These are phyloP conservation scores for Trachelus tabidus DNA, from an alignment of 2,888 invertebrate genomes.

Conservation along the genomic window DNA sequence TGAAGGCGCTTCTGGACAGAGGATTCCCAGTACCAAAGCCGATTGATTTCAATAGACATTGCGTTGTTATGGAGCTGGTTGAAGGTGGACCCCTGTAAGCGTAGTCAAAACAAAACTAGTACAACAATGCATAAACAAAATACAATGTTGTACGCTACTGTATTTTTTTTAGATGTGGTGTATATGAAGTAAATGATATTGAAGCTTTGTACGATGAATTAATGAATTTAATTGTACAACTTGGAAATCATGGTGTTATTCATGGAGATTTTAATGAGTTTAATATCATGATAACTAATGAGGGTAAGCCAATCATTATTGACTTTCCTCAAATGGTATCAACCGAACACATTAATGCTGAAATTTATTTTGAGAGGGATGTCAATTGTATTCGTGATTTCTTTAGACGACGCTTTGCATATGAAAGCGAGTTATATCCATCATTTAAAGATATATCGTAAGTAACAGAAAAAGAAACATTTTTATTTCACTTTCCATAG, in stretches of 20 bases:
- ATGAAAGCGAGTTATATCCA: conserved; percentile 86
- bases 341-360: conserved; percentile 90
- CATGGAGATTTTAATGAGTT: conserved; percentile 99
- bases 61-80: conserved; percentile 95
- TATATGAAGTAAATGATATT: conserved; percentile 75
- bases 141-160: not conserved
- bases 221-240: conserved; percentile 90
- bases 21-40: conserved; percentile 96
- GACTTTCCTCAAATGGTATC: conserved; percentile 99
- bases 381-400: conserved; percentile 92
- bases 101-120: not conserved
- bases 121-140: not conserved
- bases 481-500: not conserved
- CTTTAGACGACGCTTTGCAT: conserved; percentile 89
- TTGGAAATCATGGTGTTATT: conserved; percentile 96
- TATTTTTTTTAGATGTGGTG: conserved; percentile 67
- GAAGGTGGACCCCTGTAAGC: conserved; percentile 84
- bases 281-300: conserved; percentile 89
- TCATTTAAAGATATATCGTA: conserved; percentile 76
- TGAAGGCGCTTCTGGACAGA: conserved; percentile 91
- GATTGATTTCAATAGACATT: conserved; percentile 93
- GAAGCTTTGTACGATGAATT: conserved; percentile 90
- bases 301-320: conserved; percentile 86
- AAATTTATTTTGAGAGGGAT: conserved; percentile 93
- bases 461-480: conserved; percentile 44